These are phyloP conservation scores for Syrrhaptes paradoxus DNA, from an alignment of 2,113 vertebrate species.

Conservation along the genomic window DNA sequence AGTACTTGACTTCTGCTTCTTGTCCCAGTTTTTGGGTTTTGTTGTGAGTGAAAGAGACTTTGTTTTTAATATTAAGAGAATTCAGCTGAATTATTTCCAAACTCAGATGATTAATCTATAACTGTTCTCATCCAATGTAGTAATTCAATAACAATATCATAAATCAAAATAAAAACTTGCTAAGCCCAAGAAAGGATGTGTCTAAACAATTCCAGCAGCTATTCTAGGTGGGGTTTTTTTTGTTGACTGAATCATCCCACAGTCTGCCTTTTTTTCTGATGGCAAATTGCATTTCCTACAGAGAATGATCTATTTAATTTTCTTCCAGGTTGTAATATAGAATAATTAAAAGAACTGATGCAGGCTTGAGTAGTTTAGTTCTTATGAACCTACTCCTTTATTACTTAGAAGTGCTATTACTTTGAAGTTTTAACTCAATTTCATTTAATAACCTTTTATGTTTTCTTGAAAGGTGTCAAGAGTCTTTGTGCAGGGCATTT, in stretches of 20 bases:
- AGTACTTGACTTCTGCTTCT: neutral
- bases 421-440: neutral
- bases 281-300: neutral
- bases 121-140: neutral
- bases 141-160: neutral
- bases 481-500: neutral
- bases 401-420: neutral
- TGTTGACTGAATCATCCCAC: neutral
- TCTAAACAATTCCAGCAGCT: neutral
- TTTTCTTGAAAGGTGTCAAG: neutral
- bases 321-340: neutral
- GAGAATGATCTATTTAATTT: neutral
- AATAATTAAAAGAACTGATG: neutral
- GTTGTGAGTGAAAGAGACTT: neutral
- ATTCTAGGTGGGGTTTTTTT: neutral
- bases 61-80: neutral
- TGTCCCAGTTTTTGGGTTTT: neutral
- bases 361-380: neutral
- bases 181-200: neutral
- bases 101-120: neutral
- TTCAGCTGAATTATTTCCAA: neutral
- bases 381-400: neutral
- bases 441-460: neutral
- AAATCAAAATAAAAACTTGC: neutral
- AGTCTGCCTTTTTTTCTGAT: neutral